These are phyloP conservation scores for Eudasyphora cyanicolor DNA, from an alignment of 2,888 invertebrate genomes.

Conservation along the genomic window DNA sequence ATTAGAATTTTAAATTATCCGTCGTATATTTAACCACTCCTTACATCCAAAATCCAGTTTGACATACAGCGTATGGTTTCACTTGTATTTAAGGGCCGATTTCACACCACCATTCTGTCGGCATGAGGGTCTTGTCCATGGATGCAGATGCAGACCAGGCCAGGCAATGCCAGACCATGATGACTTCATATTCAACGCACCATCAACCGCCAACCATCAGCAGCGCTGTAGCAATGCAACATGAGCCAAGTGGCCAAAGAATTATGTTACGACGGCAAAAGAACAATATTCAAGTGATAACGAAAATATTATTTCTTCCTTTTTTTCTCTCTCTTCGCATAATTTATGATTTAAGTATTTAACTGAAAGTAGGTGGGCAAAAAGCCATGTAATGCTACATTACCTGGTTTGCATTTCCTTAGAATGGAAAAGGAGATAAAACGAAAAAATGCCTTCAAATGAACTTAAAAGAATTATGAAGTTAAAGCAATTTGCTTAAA, in stretches of 20 bases:
- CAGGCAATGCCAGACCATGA: not conserved
- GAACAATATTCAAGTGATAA: constrained; percentile 33
- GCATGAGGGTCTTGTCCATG: too few species aligned
- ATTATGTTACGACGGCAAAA: constrained; percentile 23
- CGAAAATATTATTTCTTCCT: constrained; percentile 27
- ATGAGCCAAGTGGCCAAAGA: constrained; percentile 27
- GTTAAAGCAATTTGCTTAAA: not conserved
- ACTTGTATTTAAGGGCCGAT: too few species aligned
- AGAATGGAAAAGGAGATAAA: not conserved
- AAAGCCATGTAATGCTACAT: not conserved
- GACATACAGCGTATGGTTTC: too few species aligned
- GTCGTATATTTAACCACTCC: too few species aligned
- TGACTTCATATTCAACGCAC: not conserved
- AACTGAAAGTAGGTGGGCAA: not conserved
- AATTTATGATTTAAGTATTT: constrained; percentile 8
- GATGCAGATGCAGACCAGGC: not conserved
- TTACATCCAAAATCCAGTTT: too few species aligned
- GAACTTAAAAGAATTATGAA: not conserved
- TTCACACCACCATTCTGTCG: too few species aligned
- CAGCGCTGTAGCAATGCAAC: not conserved
- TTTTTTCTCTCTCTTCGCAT: not conserved
- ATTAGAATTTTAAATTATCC: too few species aligned
- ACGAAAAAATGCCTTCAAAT: not conserved
- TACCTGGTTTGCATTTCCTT: not conserved
- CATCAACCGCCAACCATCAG: constrained; percentile 21